Evolutionary conservation across 2,797 vertebrate species (phyloP).

Genomic region (Oryzias dopingdopingensis): DNA sequence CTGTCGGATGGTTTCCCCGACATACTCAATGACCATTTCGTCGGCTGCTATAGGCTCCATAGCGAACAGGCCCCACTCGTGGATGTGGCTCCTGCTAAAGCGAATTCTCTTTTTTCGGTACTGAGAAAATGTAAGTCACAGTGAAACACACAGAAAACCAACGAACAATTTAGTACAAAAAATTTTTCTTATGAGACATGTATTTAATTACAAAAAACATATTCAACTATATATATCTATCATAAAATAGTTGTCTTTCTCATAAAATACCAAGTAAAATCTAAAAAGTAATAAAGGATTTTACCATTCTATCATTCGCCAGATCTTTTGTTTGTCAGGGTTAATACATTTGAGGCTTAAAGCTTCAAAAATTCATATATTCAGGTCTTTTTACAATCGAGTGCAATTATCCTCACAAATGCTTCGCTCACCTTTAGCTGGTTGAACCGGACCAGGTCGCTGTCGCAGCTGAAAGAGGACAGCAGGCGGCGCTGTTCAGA

Average conservation of each 20-base stretch:
- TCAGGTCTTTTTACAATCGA: not conserved
- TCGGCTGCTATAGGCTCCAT: slow-evolving; percentile 97
- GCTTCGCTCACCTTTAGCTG: slow-evolving; percentile 88
- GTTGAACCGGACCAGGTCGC: slow-evolving; percentile 97
- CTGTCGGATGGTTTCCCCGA: slow-evolving; percentile 97
- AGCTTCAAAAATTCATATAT: not conserved
- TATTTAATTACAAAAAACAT: too few species aligned
- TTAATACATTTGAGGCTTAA: not conserved
- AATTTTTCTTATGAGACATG: too few species aligned
- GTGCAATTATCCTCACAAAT: not conserved
- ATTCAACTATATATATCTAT: too few species aligned
- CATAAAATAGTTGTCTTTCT: too few species aligned
- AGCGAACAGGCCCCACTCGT: slow-evolving; percentile 98
- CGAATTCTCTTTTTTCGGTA: slow-evolving; percentile 95
- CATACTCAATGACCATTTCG: slow-evolving; percentile 98
- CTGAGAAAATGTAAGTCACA: slow-evolving; percentile 40
- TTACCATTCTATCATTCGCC: not conserved
- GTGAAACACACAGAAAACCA: not conserved
- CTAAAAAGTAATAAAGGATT: not conserved
- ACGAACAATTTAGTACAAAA: too few species aligned
- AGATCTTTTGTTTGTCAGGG: not conserved
- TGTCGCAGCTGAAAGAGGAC: slow-evolving; percentile 94
- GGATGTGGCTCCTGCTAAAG: slow-evolving; percentile 95
- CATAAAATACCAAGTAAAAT: too few species aligned
- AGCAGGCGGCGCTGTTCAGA: slow-evolving; percentile 93